Percentiles rank a stretch among this genome's conserved stretches.
These are phyloP conservation scores for Balearica regulorum DNA, from an alignment of 2,797 vertebrate species.

Conservation along the genomic window DNA sequence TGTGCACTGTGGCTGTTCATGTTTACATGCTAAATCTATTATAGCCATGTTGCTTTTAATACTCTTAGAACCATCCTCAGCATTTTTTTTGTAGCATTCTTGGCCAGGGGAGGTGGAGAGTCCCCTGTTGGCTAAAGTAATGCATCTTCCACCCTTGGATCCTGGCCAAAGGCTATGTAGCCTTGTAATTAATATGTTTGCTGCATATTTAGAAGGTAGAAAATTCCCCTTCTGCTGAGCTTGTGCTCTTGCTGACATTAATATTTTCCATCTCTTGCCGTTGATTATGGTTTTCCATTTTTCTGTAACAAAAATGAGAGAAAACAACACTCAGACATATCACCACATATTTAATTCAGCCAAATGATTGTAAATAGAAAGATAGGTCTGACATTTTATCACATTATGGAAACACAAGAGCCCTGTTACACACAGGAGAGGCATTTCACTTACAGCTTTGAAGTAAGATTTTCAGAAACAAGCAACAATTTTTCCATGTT, in stretches of 20 bases:
- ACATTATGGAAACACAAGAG: neutral
- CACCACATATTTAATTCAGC: neutral
- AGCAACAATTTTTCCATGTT: neutral
- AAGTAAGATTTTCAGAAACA: slow-evolving; percentile 4
- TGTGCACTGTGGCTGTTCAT: neutral
- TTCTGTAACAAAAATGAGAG: neutral
- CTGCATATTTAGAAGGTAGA: slow-evolving; percentile 17
- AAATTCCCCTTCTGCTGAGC: slow-evolving; percentile 4
- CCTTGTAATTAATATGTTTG: slow-evolving; percentile 6
- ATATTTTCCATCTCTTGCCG: neutral
- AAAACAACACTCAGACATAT: neutral
- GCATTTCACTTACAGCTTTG: neutral
- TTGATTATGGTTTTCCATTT: neutral
- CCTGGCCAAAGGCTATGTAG: neutral
- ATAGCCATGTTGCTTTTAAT: neutral
- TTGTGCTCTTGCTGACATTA: neutral
- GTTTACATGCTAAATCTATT: neutral
- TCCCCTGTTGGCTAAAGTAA: neutral
- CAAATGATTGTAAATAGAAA: neutral
- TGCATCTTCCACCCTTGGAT: slow-evolving; percentile 4
- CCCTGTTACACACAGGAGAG: neutral
- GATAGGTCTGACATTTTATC: neutral
- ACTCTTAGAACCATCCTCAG: neutral
- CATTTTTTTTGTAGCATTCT: neutral
- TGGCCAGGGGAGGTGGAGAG: neutral